Conservation (phyloP, 2,888 invertebrate species). For the Acanthopleura granulata region DNA sequence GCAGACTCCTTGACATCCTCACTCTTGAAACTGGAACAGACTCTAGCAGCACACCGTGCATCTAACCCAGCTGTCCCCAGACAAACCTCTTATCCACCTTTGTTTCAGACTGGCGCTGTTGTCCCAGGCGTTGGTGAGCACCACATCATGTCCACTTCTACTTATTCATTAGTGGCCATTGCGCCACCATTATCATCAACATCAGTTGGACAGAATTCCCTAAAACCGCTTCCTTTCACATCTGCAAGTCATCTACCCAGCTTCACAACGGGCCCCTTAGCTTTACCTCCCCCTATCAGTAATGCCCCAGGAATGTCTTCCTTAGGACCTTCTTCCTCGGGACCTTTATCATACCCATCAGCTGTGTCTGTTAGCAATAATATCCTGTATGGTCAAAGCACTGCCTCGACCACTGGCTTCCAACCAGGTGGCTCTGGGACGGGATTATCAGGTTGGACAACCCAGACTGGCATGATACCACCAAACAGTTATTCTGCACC, state of each 20-base stretch:
- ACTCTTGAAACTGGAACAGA: background rate
- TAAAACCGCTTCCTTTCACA: background rate
- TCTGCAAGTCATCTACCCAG: background rate
- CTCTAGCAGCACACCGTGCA: constrained; percentile 8
- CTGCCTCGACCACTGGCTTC: no score
- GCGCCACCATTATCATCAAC: background rate
- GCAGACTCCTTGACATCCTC: background rate
- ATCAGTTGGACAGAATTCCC: no score
- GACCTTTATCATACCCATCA: background rate
- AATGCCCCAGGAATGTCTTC: no score
- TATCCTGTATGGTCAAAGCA: background rate
- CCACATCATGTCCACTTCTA: background rate
- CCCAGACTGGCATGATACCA: no score
- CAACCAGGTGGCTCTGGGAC: no score
- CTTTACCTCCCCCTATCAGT: background rate
- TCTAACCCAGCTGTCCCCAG: background rate
- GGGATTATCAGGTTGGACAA: no score
- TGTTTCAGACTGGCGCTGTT: no score
- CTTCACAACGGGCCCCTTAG: background rate
- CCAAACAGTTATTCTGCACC: background rate
- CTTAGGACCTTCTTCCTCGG: no score
- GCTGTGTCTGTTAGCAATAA: background rate
- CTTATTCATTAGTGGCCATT: background rate
- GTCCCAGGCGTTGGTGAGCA: no score
- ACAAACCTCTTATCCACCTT: background rate